Evolutionary conservation across 1,140 invertebrate genomes (phyloP).

Genomic region (Brachionus plicatilis): DNA sequence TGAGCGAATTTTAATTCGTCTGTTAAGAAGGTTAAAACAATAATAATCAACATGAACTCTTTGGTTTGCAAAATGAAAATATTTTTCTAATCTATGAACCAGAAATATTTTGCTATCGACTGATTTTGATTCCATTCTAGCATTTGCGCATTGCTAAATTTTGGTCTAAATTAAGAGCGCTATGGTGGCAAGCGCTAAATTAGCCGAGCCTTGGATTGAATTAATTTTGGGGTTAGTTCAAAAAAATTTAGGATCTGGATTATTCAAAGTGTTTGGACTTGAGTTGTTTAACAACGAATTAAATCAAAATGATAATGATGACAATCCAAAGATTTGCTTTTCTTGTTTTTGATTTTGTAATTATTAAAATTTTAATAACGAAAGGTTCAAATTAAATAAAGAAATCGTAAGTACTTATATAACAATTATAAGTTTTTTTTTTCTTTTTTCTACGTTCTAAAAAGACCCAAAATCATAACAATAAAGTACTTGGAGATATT

Average conservation of each 20-base stretch:
- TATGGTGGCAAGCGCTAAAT: background rate
- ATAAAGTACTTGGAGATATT: background rate
- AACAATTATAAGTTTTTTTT: background rate
- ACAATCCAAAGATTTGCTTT: background rate
- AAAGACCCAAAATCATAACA: background rate
- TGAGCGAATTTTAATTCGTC: background rate
- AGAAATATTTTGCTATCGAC: background rate
- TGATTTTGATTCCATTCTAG: background rate
- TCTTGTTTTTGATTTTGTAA: background rate
- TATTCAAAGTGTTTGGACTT: background rate
- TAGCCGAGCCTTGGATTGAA: background rate
- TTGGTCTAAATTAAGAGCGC: background rate
- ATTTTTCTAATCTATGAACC: background rate
- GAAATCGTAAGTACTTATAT: background rate
- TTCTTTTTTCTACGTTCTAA: background rate
- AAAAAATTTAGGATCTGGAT: background rate
- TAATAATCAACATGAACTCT: constrained; percentile 20
- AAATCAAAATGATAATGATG: constrained; percentile 31
- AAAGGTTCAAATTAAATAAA: constrained; percentile 20
- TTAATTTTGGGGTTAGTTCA: background rate
- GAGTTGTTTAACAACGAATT: constrained; percentile 16
- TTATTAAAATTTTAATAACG: constrained; percentile 5
- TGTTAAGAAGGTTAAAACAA: constrained; percentile 20
- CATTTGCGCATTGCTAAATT: background rate
- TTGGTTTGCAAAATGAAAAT: background rate